Evolutionary conservation across 2,888 invertebrate genomes (phyloP), one percentile per base, ranked within the genome.

Genomic region (Megaustenia siamemsis): DNA sequence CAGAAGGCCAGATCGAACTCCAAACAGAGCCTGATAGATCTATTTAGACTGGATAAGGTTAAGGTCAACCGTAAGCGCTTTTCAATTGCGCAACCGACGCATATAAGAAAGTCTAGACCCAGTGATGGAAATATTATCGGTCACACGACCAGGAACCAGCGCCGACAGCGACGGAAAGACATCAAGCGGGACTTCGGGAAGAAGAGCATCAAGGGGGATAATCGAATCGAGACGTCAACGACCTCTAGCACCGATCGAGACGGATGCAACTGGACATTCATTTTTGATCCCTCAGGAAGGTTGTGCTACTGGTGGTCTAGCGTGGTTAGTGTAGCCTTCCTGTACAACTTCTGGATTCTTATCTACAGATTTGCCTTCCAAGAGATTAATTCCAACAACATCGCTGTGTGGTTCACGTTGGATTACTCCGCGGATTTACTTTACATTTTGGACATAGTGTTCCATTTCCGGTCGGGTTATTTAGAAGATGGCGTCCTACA

Each of bases 291-390:
- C 40, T 98, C 99, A 90, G 99, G 99, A 88, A 96, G 98, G 80
- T 96, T 99, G 66, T 92, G 93, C 66, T 94, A 94, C 89, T 94
- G 94, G 94, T 94, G 94, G 94, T 93, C 93, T 53, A 91, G 92
- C 18, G 90, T 94, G 32, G 93, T 94, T 82, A 93, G 94, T 87
- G 87, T 93, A 66, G 94, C 94, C 60, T 94, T 94, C 85, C 89
- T 94, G 5, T 94, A 93, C 90, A 94, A 94, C 88, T 93, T 93
- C 86, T 93, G 93, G 93, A 92, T 93, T 24, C 98, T 99, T 95
- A 98, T 98, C 94, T 99, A 98, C 95, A 96, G 99, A 95, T 99
- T 98, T 96, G 98, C 99, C 95, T 99, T 99, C 95, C 97, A 98
- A 95, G 99, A 99, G 95, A 98, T 98, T 93, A 97, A 92, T 89